Base-by-base conservation (phyloP, 2,888 invertebrate species). In the Lucinisca nassula region DNA sequence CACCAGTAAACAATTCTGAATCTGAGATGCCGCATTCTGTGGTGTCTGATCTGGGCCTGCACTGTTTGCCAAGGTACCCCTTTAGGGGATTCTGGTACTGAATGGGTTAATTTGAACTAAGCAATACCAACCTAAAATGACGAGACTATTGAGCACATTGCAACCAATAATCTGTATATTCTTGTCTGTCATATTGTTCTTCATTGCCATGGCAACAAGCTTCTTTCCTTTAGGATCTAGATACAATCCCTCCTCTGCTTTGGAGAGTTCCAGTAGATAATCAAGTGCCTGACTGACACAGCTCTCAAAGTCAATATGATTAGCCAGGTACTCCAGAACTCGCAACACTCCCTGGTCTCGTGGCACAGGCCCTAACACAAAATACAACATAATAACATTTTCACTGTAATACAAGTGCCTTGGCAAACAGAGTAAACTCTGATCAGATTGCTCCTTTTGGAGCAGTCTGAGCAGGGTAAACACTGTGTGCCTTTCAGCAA, bases 171-270 rank as follows among this genome's bases (percentile, higher is more conserved):
- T 82, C 87, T 94, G 94, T 12, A 95, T 91, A 8, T 94, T 93
- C 73, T 88, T 85, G 80, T 94, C 92, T 38, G 84, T 83, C 45
- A 95, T 89, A 89, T 95, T 94, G 82, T 95, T 94, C 85, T 92
- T 92, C 95, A 95, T 95, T 79, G 94, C 94, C 77, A 93, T 88
- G 30, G 93, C 93, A 80, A 95, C 90, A 76, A 95, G 88, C 58
- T 92, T 93, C 88, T 95, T 95, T 51, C 94, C 92, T 40, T 87
- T 91, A 61, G 92, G 92, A 79, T 94, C 92, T 17, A 94, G 72
- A n/a, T 91, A 61, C 10, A 92, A 87, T 21, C 88, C 87, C 14
- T 92, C 88, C 27, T 93, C 92, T 51, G 91, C 79, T 67, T 92
- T 92, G 30, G 93, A 83, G 24, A 95, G 87, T 17, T 93, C 93